These are phyloP conservation scores for Odontocolon sp. DNA, from an alignment of 2,888 invertebrate genomes.

Conservation along the genomic window DNA sequence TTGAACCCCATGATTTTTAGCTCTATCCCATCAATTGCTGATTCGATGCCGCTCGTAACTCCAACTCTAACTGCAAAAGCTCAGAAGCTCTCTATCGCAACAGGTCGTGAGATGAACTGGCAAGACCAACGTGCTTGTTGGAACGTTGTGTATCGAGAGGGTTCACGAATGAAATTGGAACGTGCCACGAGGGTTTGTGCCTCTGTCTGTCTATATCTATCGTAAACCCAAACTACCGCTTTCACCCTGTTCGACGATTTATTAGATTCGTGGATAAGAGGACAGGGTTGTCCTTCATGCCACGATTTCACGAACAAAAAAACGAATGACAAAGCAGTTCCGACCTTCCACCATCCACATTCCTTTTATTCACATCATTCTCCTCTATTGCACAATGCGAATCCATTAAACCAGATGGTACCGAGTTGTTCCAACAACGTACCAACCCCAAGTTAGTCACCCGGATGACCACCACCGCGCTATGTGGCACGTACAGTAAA, in stretches of 20 bases:
- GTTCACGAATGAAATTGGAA: conserved; percentile 39
- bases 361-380: too few relatives aligned
- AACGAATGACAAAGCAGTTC: conserved; percentile 21
- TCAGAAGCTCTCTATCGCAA: conserved; percentile 46
- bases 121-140: conserved; percentile 7
- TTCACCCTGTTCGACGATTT: conserved; percentile 41
- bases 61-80: background rate
- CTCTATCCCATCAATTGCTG: conserved; percentile 1
- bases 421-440: too few relatives aligned
- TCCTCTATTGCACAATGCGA: conserved; percentile 36
- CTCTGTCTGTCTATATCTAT: background rate
- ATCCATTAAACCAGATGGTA: conserved; percentile 47
- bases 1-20: background rate
- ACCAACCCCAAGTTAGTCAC: too few relatives aligned
- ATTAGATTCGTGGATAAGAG: conserved; percentile 37
- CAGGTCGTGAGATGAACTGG: conserved; percentile 50
- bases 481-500: conserved; percentile 17
- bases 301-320: background rate
- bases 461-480: background rate
- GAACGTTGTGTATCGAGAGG: conserved; percentile 11
- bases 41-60: conserved; percentile 16
- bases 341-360: background rate
- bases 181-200: conserved; percentile 34
- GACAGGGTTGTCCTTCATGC: conserved; percentile 7
- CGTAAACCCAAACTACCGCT: conserved; percentile 4